These are phyloP conservation scores for Dasysyrphus tricinctus DNA, from an alignment of 2,888 invertebrate species.

Conservation along the genomic window DNA sequence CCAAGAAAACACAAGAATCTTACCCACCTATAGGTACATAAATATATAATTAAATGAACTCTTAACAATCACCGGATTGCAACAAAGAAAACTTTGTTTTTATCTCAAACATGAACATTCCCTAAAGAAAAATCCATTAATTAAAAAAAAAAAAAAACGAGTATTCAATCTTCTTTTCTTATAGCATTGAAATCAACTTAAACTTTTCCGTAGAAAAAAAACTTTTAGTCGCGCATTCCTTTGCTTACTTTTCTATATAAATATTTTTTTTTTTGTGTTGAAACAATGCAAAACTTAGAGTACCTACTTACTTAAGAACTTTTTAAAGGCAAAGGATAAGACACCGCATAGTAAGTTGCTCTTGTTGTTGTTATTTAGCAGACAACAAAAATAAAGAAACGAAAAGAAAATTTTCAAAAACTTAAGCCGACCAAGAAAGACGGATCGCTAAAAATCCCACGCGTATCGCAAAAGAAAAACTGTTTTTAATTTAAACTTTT, in stretches of 20 bases:
- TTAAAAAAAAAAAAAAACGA: slow-evolving; percentile 6
- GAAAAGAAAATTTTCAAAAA: slow-evolving; percentile 7
- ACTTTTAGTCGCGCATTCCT: slow-evolving; percentile 33
- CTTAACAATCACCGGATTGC: neutral
- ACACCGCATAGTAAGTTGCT: slow-evolving; percentile 1
- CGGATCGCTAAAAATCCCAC: slow-evolving; percentile 43
- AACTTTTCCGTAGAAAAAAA: slow-evolving; percentile 3
- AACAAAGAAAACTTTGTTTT: neutral
- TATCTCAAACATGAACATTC: neutral
- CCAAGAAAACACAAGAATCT: too few species aligned
- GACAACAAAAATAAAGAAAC: neutral
- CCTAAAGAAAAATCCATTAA: slow-evolving; percentile 6
- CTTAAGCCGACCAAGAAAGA: slow-evolving; percentile 28
- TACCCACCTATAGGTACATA: too few species aligned
- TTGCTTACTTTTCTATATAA: neutral
- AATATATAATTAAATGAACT: neutral
- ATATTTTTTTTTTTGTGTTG: neutral
- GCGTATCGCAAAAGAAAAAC: slow-evolving; percentile 38
- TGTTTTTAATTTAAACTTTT: slow-evolving; percentile 67
- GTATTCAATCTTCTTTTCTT: slow-evolving; percentile 15
- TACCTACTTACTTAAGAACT: slow-evolving; percentile 2
- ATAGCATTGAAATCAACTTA: slow-evolving; percentile 1
- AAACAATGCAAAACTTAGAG: slow-evolving; percentile 37
- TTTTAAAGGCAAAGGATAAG: slow-evolving; percentile 24
- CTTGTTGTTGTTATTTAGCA: neutral